A percentile compares a stretch with the other conserved stretches of the same genome.
Conservation (phyloP, 2,113 vertebrate genomes). For the Mola mola region DNA sequence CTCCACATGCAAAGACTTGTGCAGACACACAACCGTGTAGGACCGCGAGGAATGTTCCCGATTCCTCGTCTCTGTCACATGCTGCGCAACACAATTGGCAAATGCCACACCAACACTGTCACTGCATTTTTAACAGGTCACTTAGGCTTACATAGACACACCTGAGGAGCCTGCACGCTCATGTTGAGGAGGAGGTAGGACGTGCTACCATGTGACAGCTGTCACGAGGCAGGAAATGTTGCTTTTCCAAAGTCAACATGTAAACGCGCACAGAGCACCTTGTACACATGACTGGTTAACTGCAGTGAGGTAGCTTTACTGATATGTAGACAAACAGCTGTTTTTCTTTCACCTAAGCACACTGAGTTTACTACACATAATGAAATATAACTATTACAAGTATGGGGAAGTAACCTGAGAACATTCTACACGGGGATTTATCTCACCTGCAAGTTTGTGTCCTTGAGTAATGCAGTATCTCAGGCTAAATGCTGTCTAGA, state of each 20-base stretch:
- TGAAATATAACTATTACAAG: slow-evolving; percentile 31
- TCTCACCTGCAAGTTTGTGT: not conserved
- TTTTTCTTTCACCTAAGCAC: slow-evolving; percentile 1
- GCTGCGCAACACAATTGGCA: slow-evolving; percentile 30
- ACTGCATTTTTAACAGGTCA: slow-evolving; percentile 49
- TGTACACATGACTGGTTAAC: not conserved
- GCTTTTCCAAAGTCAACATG: slow-evolving; percentile 32
- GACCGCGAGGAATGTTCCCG: slow-evolving; percentile 56
- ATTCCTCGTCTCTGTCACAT: slow-evolving; percentile 51
- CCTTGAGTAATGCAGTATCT: too few species aligned
- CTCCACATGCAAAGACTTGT: slow-evolving; percentile 39
- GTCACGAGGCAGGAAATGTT: slow-evolving; percentile 51
- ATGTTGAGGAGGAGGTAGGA: slow-evolving; percentile 1
- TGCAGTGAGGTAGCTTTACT: not conserved
- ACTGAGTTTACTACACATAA: slow-evolving; percentile 6
- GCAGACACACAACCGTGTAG: slow-evolving; percentile 23
- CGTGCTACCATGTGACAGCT: slow-evolving; percentile 12
- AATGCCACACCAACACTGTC: slow-evolving; percentile 42
- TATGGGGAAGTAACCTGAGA: slow-evolving; percentile 54
- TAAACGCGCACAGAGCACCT: not conserved
- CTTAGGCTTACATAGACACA: slow-evolving; percentile 24
- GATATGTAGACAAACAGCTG: slow-evolving; percentile 35
- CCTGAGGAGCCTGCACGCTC: slow-evolving; percentile 38
- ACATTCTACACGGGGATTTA: not conserved
- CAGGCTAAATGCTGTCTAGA: too few species aligned